These are phyloP conservation scores for Nymphalis polychloros DNA, from an alignment of 2,888 invertebrate genomes.

Conservation along the genomic window DNA sequence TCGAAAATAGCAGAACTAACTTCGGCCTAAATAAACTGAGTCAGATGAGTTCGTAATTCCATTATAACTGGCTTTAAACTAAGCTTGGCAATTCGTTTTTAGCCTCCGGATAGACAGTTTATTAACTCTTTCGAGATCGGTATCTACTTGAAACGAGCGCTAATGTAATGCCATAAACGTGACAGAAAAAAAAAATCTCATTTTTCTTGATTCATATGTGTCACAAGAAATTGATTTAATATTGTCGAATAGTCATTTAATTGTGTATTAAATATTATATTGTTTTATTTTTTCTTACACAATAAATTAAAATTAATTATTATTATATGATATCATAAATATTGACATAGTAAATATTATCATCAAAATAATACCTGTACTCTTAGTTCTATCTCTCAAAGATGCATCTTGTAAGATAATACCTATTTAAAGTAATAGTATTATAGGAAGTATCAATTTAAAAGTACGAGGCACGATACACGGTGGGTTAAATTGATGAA, in stretches of 20 bases:
- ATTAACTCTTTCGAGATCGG: conserved; percentile 10
- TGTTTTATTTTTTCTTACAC: no score
- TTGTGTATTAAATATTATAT: no score
- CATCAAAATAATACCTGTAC: no score
- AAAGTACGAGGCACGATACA: not conserved
- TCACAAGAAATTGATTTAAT: no score
- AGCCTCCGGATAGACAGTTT: conserved; percentile 9
- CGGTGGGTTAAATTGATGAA: conserved; percentile 1
- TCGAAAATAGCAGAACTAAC: conserved; percentile 10
- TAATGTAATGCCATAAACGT: not conserved
- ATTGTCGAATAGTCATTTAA: no score
- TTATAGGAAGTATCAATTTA: no score
- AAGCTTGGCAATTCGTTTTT: conserved; percentile 19
- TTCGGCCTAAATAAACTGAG: conserved; percentile 16
- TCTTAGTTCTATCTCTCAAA: no score
- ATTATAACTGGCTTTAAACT: conserved; percentile 21
- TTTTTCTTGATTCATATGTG: not conserved
- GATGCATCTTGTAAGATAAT: not conserved
- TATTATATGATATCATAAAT: no score
- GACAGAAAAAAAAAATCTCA: not conserved
- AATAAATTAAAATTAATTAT: no score
- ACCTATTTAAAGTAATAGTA: not conserved
- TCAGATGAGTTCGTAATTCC: conserved; percentile 16
- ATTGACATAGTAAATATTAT: no score
- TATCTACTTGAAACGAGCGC: not conserved